Conservation (phyloP, 1,140 invertebrate species). For the Zaprionus vittiger region DNA sequence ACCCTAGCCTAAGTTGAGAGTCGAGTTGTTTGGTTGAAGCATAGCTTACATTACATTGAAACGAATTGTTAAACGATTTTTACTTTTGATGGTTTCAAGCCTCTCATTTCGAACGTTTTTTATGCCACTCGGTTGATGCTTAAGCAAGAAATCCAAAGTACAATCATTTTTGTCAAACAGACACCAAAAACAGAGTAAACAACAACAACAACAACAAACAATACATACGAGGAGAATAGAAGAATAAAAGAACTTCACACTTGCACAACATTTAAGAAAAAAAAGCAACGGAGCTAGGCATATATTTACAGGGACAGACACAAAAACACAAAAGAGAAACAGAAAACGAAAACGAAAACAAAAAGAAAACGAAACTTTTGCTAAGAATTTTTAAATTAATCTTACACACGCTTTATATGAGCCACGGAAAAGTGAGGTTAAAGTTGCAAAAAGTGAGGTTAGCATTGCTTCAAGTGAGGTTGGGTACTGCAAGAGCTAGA, state of each 20-base stretch:
- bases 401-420: conserved; percentile 64
- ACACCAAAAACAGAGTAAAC: conserved; percentile 56
- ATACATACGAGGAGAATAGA: background rate
- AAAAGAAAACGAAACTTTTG: conserved; percentile 62
- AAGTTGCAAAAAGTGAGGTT: background rate
- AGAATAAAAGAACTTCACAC: conserved; percentile 12
- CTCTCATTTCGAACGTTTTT: conserved; percentile 59
- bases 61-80: conserved; percentile 40
- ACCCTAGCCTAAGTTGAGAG: conserved; percentile 70
- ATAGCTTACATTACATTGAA: conserved; percentile 31
- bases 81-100: conserved; percentile 75
- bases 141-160: conserved; percentile 79
- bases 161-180: conserved; percentile 82
- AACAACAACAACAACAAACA: conserved; percentile 11
- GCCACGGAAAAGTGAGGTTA: conserved; percentile 28
- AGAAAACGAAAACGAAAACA: conserved; percentile 6
- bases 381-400: conserved; percentile 69
- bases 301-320: conserved; percentile 74
- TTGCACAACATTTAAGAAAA: conserved; percentile 15
- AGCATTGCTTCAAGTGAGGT: background rate
- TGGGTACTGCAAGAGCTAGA: background rate
- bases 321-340: background rate
- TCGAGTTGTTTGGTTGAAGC: conserved; percentile 27
- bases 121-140: conserved; percentile 68
- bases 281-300: conserved; percentile 26